phyloP scores from a whole-genome alignment of 2,113 vertebrate genomes.

The Setophaga kirtlandii region DNA sequence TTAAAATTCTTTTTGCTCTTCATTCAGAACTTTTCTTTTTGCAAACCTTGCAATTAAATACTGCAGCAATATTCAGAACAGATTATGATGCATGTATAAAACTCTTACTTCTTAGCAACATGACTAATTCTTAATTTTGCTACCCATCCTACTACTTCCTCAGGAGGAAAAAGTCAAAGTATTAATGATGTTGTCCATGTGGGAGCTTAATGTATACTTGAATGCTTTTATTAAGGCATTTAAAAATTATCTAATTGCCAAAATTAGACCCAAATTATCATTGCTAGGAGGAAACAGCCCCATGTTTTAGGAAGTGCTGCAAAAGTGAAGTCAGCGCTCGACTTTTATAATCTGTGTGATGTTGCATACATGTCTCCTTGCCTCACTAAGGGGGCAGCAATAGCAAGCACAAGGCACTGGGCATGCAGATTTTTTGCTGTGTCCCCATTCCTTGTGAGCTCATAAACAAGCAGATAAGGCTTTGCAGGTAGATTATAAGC shows the following conservation, averaged over 20 bases:
- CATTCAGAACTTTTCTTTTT: background rate
- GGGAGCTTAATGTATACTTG: background rate
- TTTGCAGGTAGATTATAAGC: background rate
- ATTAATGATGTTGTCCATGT: background rate
- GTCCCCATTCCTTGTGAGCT: background rate
- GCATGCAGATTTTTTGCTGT: rapidly evolving
- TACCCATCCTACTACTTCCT: background rate
- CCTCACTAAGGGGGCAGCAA: background rate
- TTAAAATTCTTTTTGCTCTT: background rate
- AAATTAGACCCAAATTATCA: background rate
- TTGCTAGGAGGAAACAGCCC: background rate
- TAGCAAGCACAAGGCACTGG: background rate
- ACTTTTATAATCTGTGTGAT: background rate
- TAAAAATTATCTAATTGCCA: constrained; percentile 26
- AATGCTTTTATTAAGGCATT: background rate
- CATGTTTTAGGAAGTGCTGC: background rate
- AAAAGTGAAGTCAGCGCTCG: background rate
- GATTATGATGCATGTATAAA: constrained; percentile 9
- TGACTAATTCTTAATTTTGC: constrained; percentile 46
- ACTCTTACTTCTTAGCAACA: background rate
- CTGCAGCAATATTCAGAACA: background rate
- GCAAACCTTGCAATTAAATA: background rate
- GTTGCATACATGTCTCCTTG: background rate
- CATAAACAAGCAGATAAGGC: background rate
- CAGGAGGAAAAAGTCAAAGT: constrained; percentile 7